phyloP scores from a whole-genome alignment of 2,888 invertebrate genomes.

The Bedellia somnulentella region DNA sequence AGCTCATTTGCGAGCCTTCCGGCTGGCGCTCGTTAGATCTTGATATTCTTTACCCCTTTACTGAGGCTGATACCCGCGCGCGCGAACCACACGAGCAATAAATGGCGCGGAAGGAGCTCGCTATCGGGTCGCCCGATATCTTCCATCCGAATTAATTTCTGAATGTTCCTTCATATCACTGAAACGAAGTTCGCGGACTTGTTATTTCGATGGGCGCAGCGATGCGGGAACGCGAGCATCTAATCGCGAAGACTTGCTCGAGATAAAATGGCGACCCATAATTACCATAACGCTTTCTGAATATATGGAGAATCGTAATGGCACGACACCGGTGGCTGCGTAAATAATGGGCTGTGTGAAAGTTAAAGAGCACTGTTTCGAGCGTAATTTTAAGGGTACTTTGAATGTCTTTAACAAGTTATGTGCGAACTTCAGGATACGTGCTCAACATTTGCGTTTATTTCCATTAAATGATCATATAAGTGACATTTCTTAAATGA shows the following conservation, averaged over 20 bases:
- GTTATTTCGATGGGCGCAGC: constrained; percentile 46
- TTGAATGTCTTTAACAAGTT: constrained; percentile 47
- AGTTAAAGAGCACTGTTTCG: constrained; percentile 59
- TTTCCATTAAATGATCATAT: too few relatives aligned
- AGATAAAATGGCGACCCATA: constrained; percentile 60
- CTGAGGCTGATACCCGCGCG: constrained; percentile 25
- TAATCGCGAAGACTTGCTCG: constrained; percentile 47
- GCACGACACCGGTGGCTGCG: constrained; percentile 51
- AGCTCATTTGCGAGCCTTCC: constrained; percentile 62
- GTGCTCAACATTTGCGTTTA: too few relatives aligned
- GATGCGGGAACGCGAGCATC: constrained; percentile 32
- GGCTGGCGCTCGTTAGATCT: constrained; percentile 57
- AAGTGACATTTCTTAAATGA: too few relatives aligned
- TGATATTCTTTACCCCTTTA: constrained; percentile 61
- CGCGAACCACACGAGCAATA: constrained; percentile 56
- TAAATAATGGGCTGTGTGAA: constrained; percentile 62
- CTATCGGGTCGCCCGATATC: constrained; percentile 56
- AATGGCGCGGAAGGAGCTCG: constrained; percentile 58
- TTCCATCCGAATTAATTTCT: constrained; percentile 62
- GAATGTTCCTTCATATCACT: constrained; percentile 25
- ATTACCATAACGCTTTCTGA: constrained; percentile 59
- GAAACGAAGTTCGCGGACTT: constrained; percentile 46
- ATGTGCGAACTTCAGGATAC: constrained; percentile 40
- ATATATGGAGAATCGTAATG: constrained; percentile 61
- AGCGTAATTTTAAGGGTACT: constrained; percentile 57